Conservation (phyloP, 2,888 invertebrate species). For the Coelinius sp. region DNA sequence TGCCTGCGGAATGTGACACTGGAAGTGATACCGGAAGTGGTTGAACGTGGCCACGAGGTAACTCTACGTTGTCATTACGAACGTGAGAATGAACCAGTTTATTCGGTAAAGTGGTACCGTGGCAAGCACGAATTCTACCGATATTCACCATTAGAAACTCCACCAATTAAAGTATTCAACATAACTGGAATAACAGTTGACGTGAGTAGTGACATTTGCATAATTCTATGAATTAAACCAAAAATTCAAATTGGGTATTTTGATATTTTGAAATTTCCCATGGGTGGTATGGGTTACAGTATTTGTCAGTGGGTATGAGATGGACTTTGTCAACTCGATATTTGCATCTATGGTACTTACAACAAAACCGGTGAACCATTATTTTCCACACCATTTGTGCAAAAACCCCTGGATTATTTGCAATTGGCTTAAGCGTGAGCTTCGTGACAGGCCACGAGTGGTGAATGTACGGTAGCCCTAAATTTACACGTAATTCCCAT, state of each 20-base stretch:
- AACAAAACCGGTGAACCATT: conserved; percentile 30
- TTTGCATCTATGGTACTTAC: conserved; percentile 1
- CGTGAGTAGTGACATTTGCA: conserved; percentile 76
- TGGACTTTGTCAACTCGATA: not conserved
- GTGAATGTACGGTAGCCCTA: conserved; percentile 42
- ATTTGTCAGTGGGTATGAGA: not conserved
- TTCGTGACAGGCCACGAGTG: conserved; percentile 42
- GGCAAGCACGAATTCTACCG: conserved; percentile 88
- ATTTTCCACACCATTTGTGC: conserved; percentile 39
- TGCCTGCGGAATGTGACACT: conserved; percentile 81
- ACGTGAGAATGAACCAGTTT: conserved; percentile 79
- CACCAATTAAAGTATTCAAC: conserved; percentile 81
- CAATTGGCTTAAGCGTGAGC: conserved; percentile 42
- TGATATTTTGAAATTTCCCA: not conserved
- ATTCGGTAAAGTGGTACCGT: conserved; percentile 90
- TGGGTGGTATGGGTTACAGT: not conserved
- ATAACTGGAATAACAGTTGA: conserved; percentile 84
- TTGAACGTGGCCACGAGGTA: conserved; percentile 79
- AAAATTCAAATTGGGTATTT: not conserved
- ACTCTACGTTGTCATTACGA: conserved; percentile 83
- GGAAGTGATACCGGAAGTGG: conserved; percentile 79
- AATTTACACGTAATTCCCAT: conserved; percentile 32
- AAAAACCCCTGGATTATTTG: conserved; percentile 41
- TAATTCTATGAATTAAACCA: not conserved
- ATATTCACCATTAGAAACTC: conserved; percentile 83